A percentile compares a stretch with the other conserved stretches of the same genome.
Conservation (phyloP, 2,113 vertebrate genomes). For the Pycnonotus jocosus region DNA sequence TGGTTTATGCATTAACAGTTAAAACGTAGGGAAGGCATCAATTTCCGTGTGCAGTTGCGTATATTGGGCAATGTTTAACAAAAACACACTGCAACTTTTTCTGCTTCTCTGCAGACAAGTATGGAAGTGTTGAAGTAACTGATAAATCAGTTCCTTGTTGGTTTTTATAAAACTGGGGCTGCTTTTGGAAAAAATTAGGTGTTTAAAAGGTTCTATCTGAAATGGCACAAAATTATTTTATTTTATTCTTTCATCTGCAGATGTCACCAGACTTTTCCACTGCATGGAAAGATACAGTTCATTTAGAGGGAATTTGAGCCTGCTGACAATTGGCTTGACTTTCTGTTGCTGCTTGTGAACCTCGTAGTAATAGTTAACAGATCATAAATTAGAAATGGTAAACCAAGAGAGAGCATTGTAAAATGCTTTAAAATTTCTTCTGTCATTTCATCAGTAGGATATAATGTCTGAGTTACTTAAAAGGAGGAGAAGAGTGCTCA, state of each 20-base stretch:
- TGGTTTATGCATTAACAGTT: constrained; percentile 12
- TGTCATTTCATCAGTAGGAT: background rate
- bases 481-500: background rate
- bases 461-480: background rate
- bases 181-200: background rate
- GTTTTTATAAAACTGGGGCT: background rate
- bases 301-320: background rate
- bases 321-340: background rate
- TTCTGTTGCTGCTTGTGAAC: background rate
- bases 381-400: background rate
- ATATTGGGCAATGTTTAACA: background rate
- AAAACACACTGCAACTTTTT: background rate
- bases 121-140: background rate
- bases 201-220: background rate
- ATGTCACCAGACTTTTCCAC: background rate
- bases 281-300: background rate
- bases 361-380: background rate
- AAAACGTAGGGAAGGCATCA: background rate
- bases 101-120: background rate
- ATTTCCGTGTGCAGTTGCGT: background rate
- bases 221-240: background rate
- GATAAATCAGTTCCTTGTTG: background rate
- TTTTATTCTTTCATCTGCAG: background rate
- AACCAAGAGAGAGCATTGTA: background rate
- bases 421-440: background rate